A percentile compares a stretch with the other conserved stretches of the same genome.
Evolutionary conservation across 1,140 invertebrate species (phyloP).

Genomic region (Drosophila tani): DNA sequence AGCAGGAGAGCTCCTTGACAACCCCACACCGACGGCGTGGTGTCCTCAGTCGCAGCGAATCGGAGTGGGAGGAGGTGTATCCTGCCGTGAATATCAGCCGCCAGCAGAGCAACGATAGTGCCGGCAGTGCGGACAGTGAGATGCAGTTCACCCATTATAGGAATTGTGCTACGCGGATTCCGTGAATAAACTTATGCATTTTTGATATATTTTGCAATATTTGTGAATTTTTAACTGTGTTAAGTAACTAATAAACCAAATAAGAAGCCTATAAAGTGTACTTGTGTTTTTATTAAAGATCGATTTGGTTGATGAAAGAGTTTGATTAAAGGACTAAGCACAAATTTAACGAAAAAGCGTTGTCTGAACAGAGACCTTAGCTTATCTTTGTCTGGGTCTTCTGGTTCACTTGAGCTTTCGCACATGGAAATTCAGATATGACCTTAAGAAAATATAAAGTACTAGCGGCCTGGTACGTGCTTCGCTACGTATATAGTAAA

Average conservation of each 20-base stretch:
- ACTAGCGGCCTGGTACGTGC: no score
- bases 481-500: no score
- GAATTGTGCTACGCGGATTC: conserved; percentile 79
- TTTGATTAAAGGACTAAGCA: no score
- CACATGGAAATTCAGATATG: no score
- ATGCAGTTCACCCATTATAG: conserved; percentile 71
- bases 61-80: conserved; percentile 81
- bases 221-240: conserved; percentile 31
- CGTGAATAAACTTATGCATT: no score
- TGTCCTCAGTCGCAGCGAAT: conserved; percentile 74
- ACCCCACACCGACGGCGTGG: conserved; percentile 59
- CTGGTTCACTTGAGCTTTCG: no score
- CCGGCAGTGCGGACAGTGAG: conserved; percentile 47
- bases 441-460: no score
- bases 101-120: conserved; percentile 58
- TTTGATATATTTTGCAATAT: conserved; percentile 38
- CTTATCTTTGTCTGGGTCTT: no score
- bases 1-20: conserved; percentile 48
- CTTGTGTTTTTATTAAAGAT: neutral
- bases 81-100: conserved; percentile 64
- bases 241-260: conserved; percentile 16
- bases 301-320: no score
- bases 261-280: neutral
- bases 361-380: no score
- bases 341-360: no score